phyloP scores from a whole-genome alignment of 2,113 vertebrate genomes.

The Panthera tigris region DNA sequence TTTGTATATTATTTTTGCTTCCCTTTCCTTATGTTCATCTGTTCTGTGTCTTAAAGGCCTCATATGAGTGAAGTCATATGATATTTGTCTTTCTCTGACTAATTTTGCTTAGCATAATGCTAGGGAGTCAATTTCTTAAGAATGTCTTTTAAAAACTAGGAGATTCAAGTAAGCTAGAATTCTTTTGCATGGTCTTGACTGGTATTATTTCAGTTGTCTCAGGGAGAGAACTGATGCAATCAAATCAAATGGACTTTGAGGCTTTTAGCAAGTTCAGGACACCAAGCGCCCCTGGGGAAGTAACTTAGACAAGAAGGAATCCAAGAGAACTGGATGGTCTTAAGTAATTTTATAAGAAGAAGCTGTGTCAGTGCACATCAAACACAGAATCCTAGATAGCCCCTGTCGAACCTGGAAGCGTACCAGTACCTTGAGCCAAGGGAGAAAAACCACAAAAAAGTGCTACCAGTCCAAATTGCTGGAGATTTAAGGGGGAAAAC shows the following conservation, averaged over 20 bases:
- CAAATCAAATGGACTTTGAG: slow-evolving; percentile 27
- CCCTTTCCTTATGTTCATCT: too few relatives aligned
- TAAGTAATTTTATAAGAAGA: slow-evolving; percentile 38
- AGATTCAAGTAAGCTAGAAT: slow-evolving; percentile 8
- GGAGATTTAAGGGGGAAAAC: not conserved
- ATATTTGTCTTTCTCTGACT: too few relatives aligned
- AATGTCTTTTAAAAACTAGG: not conserved
- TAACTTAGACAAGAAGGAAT: slow-evolving; percentile 6
- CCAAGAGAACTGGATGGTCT: not conserved
- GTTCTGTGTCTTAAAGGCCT: too few relatives aligned
- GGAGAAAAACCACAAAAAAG: slow-evolving; percentile 30
- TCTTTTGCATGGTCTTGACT: slow-evolving; percentile 20
- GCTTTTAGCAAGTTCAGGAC: slow-evolving; percentile 12
- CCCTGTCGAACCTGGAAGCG: not conserved
- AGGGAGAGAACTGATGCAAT: not conserved
- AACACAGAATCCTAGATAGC: not conserved
- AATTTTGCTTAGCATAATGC: too few relatives aligned
- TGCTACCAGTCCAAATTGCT: not conserved
- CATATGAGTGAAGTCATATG: too few relatives aligned
- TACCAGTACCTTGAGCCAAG: not conserved
- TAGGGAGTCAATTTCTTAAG: slow-evolving; percentile 33
- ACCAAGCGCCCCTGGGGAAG: not conserved
- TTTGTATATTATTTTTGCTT: too few relatives aligned
- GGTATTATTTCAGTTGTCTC: slow-evolving; percentile 16
- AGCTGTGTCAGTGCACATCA: not conserved